Percentiles rank a stretch among this genome's conserved stretches.
Conservation (phyloP, 2,888 invertebrate species). For the Ennomos quercinarius region DNA sequence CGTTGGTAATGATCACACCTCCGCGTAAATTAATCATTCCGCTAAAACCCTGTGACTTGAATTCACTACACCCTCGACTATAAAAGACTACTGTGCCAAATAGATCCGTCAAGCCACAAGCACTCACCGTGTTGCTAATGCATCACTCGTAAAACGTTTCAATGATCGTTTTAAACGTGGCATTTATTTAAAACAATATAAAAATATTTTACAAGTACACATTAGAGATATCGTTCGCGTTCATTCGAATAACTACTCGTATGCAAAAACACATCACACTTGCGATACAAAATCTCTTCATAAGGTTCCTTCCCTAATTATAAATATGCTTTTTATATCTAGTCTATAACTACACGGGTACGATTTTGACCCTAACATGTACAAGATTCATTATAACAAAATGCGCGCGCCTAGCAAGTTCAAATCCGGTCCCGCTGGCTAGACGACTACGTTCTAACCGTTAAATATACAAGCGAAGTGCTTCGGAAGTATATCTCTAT, state of each 20-base stretch:
- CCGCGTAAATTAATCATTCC: slow-evolving; percentile 33
- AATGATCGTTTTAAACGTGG: slow-evolving; percentile 27
- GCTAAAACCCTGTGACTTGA: slow-evolving; percentile 44
- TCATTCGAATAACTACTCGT: slow-evolving; percentile 49
- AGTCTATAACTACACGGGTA: slow-evolving; percentile 55
- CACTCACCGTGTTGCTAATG: slow-evolving; percentile 26
- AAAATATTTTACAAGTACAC: slow-evolving; percentile 31
- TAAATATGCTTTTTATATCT: slow-evolving; percentile 60
- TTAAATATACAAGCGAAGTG: slow-evolving; percentile 61
- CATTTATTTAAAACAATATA: slow-evolving; percentile 28
- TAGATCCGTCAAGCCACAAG: slow-evolving; percentile 34
- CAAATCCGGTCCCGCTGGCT: slow-evolving; percentile 44
- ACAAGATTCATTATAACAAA: slow-evolving; percentile 18
- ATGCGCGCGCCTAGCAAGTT: slow-evolving; percentile 26
- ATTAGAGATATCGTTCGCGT: slow-evolving; percentile 26
- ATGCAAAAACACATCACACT: slow-evolving; percentile 70
- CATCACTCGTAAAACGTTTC: slow-evolving; percentile 31
- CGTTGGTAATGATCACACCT: slow-evolving; percentile 29
- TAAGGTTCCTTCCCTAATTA: slow-evolving; percentile 62
- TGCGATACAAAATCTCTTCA: slow-evolving; percentile 73
- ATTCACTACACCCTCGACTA: slow-evolving; percentile 31
- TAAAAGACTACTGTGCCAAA: slow-evolving; percentile 25
- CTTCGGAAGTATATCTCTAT: slow-evolving; percentile 52
- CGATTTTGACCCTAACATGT: slow-evolving; percentile 41
- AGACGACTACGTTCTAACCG: slow-evolving; percentile 53